A percentile compares a stretch with the other conserved stretches of the same genome.
Evolutionary conservation across 1,140 invertebrate genomes (phyloP).

Genomic region (Chlorops oryzae): DNA sequence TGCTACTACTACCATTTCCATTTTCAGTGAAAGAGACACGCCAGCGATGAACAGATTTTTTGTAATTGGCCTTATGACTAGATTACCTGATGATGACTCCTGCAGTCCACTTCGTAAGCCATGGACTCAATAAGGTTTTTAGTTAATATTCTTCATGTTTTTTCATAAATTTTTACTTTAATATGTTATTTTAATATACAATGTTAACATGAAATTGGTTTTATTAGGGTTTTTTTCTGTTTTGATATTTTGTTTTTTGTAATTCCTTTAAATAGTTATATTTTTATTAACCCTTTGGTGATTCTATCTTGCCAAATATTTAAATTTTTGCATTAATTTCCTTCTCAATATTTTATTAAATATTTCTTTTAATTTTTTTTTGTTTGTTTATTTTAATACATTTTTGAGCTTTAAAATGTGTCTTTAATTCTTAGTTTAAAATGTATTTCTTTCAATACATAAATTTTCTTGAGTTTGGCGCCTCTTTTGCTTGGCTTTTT

Average conservation of each 20-base stretch:
- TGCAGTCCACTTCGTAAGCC: no score
- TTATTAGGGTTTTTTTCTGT: slow-evolving; percentile 41
- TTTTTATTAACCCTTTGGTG: no score
- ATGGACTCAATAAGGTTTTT: no score
- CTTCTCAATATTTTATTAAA: slow-evolving; percentile 20
- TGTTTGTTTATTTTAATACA: slow-evolving; percentile 18
- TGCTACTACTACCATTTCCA: no score
- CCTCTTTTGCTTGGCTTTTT: no score
- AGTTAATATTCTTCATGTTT: slow-evolving; percentile 41
- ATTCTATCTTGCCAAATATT: slow-evolving; percentile 26
- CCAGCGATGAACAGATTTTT: no score
- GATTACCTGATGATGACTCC: no score
- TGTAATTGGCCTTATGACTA: no score
- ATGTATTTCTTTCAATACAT: slow-evolving; percentile 33
- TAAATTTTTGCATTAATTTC: slow-evolving; percentile 27
- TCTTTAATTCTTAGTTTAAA: slow-evolving; percentile 28
- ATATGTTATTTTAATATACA: slow-evolving; percentile 33
- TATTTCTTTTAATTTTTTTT: slow-evolving; percentile 18
- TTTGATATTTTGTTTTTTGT: no score
- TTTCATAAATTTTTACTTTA: slow-evolving; percentile 34
- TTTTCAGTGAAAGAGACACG: no score
- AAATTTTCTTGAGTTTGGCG: no score
- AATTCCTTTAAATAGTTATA: no score
- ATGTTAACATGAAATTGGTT: slow-evolving; percentile 48
- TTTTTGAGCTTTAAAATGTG: slow-evolving; percentile 17